phyloP scores from a whole-genome alignment of 1,140 invertebrate species.

The Meteorus sp. region DNA sequence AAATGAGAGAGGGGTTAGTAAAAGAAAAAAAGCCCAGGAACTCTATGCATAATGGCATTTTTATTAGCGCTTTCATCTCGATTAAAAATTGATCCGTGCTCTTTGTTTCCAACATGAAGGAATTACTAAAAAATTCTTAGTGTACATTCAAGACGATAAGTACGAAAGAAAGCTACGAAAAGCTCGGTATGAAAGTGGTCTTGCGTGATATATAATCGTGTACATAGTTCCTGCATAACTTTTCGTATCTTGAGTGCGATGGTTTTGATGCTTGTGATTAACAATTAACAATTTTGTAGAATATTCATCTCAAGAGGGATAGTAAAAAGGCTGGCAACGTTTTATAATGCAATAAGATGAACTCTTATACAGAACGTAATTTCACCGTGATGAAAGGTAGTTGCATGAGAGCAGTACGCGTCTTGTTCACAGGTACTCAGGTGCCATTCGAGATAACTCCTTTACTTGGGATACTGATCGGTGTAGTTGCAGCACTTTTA shows the following conservation, averaged over 20 bases:
- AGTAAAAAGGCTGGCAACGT: too few relatives aligned
- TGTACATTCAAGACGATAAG: too few relatives aligned
- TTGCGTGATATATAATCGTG: too few relatives aligned
- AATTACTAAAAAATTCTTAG: slow-evolving; percentile 17
- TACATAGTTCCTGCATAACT: too few relatives aligned
- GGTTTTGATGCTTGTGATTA: too few relatives aligned
- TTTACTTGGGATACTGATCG: slow-evolving; percentile 73
- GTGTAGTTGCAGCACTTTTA: slow-evolving; percentile 70
- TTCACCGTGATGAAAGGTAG: slow-evolving; percentile 28
- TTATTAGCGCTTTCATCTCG: slow-evolving; percentile 33
- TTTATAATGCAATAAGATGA: too few relatives aligned
- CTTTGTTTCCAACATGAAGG: slow-evolving; percentile 21
- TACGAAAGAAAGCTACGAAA: slow-evolving; percentile 4
- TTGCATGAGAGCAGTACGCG: slow-evolving; percentile 51
- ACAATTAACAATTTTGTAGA: too few relatives aligned
- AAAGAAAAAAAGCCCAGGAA: slow-evolving; percentile 1
- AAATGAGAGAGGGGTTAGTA: neutral
- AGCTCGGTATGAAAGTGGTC: too few relatives aligned
- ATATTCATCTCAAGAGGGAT: too few relatives aligned
- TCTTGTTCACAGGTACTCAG: slow-evolving; percentile 62
- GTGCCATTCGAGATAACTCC: slow-evolving; percentile 73
- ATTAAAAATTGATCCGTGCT: slow-evolving; percentile 41
- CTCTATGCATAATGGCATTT: slow-evolving; percentile 19
- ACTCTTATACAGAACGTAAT: neutral
- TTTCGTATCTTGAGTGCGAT: too few relatives aligned